Conservation (phyloP, 37 sponge, comb jelly and placozoan genomes). For the Haliclona indistincta region DNA sequence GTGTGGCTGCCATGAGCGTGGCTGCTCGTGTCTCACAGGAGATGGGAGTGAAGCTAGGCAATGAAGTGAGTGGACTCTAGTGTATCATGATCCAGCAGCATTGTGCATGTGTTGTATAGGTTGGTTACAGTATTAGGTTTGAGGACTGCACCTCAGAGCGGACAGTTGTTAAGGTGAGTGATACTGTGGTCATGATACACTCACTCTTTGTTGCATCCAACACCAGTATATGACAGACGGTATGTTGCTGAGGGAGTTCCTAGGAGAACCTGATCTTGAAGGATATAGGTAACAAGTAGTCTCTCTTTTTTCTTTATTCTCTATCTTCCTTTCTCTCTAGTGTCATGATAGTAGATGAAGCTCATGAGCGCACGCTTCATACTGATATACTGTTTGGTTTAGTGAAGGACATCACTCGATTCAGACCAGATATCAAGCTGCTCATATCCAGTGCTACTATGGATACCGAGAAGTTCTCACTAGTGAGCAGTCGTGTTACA, state of each 20-base stretch:
- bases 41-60: slow-evolving; percentile 94
- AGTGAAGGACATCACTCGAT: slow-evolving; percentile 97
- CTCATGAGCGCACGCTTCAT: slow-evolving; percentile 98
- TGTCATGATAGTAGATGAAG: slow-evolving; percentile 97
- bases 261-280: slow-evolving; percentile 95
- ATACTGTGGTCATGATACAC: background rate
- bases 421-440: slow-evolving; percentile 93
- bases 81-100: background rate
- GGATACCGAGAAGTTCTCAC: slow-evolving; percentile 96
- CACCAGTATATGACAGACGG: slow-evolving; percentile 98
- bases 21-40: slow-evolving; percentile 96
- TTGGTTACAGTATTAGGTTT: slow-evolving; percentile 98
- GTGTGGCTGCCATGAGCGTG: slow-evolving; percentile 99
- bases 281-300: slow-evolving; percentile 61
- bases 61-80: slow-evolving; percentile 62
- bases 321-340: slow-evolving; percentile 29
- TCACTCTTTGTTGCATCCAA: background rate
- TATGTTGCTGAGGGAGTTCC: slow-evolving; percentile 98
- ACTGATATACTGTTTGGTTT: slow-evolving; percentile 98
- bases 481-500: slow-evolving; percentile 19
- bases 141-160: slow-evolving; percentile 99
- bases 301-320: slow-evolving; percentile 3
- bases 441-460: slow-evolving; percentile 99
- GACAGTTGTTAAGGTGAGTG: slow-evolving; percentile 72
- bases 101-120: slow-evolving; percentile 42